Conservation (phyloP, 1,140 invertebrate genomes). For the Sesamia nonagrioides region DNA sequence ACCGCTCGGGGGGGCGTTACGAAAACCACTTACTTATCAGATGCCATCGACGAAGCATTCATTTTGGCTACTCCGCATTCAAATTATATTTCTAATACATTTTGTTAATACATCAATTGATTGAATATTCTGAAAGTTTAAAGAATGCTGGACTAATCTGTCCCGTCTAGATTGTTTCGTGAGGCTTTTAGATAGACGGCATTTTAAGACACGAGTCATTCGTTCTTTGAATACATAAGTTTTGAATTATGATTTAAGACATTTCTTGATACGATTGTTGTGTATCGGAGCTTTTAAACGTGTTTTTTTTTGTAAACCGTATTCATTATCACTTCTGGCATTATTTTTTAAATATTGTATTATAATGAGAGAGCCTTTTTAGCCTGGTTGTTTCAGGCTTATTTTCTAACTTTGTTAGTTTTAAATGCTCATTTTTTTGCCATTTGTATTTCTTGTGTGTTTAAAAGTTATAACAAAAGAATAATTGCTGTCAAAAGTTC, state of each 20-base stretch:
- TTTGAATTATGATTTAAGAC: background rate
- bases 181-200: slow-evolving; percentile 31
- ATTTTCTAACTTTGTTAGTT: too few relatives aligned
- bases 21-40: slow-evolving; percentile 83
- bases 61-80: slow-evolving; percentile 76
- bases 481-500: too few relatives aligned
- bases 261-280: background rate
- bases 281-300: background rate
- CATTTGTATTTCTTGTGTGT: too few relatives aligned
- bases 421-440: too few relatives aligned
- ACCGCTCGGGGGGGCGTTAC: slow-evolving; percentile 78
- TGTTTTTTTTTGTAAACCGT: background rate
- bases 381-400: too few relatives aligned
- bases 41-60: slow-evolving; percentile 76
- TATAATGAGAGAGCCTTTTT: too few relatives aligned
- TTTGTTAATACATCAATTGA: slow-evolving; percentile 31
- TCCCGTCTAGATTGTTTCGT: slow-evolving; percentile 31
- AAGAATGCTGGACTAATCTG: slow-evolving; percentile 44
- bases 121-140: slow-evolving; percentile 31
- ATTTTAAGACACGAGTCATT: slow-evolving; percentile 9
- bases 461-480: too few relatives aligned
- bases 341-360: too few relatives aligned
- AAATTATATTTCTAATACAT: slow-evolving; percentile 64
- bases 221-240: slow-evolving; percentile 16
- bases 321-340: too few relatives aligned